phyloP scores from a whole-genome alignment of 2,797 vertebrate species.

The Odontamblyopus lacepedii region DNA sequence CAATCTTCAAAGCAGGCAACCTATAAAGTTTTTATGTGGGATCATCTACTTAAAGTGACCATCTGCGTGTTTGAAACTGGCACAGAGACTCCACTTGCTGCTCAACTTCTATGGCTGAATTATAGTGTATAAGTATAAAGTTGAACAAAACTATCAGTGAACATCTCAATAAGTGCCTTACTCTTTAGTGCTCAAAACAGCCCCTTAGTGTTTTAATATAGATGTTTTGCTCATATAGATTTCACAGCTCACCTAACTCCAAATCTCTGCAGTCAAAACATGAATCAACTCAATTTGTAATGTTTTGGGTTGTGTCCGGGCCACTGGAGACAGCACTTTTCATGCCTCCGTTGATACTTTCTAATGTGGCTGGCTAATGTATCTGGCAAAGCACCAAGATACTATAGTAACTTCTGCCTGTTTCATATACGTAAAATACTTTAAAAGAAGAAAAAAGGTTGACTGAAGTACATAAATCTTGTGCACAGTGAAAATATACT shows the following conservation, averaged over 20 bases:
- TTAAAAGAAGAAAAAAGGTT: background rate
- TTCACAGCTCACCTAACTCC: conserved; percentile 12
- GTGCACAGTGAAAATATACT: no score
- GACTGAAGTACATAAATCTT: no score
- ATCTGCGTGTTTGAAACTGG: background rate
- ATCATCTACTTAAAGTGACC: no score
- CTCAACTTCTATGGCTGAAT: background rate
- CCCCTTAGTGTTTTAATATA: conserved; percentile 5
- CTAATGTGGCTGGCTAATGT: background rate
- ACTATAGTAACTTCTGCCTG: background rate
- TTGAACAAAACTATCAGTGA: background rate
- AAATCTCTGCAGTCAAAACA: conserved; percentile 4
- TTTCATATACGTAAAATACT: background rate
- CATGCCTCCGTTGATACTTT: background rate
- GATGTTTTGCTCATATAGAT: background rate
- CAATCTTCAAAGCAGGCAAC: no score
- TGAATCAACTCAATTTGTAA: conserved; percentile 6
- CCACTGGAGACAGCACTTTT: conserved; percentile 7
- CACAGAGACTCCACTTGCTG: background rate
- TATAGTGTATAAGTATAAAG: background rate
- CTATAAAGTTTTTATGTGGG: no score
- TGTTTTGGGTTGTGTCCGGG: conserved; percentile 4
- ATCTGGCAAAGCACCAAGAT: background rate
- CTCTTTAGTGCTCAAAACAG: background rate
- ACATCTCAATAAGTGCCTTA: background rate